Conservation (phyloP, 2,888 invertebrate species). For the Andrena bicolor region DNA sequence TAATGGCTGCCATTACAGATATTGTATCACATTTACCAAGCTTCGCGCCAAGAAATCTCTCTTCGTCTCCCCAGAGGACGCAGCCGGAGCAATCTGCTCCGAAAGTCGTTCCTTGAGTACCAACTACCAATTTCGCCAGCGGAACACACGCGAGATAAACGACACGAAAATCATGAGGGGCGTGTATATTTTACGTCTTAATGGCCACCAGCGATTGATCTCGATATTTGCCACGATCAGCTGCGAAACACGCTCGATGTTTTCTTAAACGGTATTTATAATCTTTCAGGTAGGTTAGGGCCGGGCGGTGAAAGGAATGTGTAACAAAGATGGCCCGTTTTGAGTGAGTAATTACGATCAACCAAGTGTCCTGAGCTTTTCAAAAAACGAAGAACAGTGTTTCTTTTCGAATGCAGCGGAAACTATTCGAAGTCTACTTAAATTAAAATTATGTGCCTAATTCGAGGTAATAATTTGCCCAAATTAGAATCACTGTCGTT, state of each 20-base stretch:
- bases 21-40: slow-evolving; percentile 63
- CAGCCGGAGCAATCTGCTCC: not conserved
- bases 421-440: too few relatives aligned
- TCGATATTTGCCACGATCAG: slow-evolving; percentile 9
- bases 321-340: not conserved
- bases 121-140: slow-evolving; percentile 40
- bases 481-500: too few relatives aligned
- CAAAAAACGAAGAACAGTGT: too few relatives aligned
- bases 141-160: slow-evolving; percentile 26
- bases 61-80: not conserved
- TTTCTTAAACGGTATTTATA: slow-evolving; percentile 21
- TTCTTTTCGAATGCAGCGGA: too few relatives aligned
- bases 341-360: not conserved
- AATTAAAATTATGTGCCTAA: too few relatives aligned
- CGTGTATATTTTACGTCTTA: slow-evolving; percentile 40
- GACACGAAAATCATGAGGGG: slow-evolving; percentile 40
- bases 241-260: slow-evolving; percentile 3
- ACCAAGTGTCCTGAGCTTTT: too few relatives aligned
- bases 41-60: slow-evolving; percentile 34
- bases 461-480: too few relatives aligned
- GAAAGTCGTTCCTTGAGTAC: slow-evolving; percentile 2
- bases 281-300: not conserved
- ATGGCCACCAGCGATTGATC: slow-evolving; percentile 35
- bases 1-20: slow-evolving; percentile 62
- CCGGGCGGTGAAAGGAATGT: not conserved